Percentiles rank a stretch among this genome's conserved stretches.
These are phyloP conservation scores for Mylabris phalerata DNA, from an alignment of 1,140 invertebrate species.

Conservation along the genomic window DNA sequence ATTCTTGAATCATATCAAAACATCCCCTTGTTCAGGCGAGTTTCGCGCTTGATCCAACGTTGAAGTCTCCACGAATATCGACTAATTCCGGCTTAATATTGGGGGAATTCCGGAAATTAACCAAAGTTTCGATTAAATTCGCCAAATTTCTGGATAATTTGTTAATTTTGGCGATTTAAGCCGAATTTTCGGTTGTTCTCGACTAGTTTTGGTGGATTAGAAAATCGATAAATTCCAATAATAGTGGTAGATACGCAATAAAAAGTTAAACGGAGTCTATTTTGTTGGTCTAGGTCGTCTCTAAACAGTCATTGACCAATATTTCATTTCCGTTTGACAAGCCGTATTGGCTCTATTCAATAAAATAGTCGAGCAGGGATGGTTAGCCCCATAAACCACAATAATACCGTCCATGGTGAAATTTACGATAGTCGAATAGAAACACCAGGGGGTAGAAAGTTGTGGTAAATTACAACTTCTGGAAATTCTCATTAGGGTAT, in stretches of 20 bases:
- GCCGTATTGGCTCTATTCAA: not conserved
- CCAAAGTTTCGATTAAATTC: too few species aligned
- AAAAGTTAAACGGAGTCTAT: not conserved
- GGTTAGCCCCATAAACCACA: constrained; percentile 26
- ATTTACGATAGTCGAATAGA: constrained; percentile 11
- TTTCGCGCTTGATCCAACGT: constrained; percentile 10
- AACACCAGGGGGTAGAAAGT: constrained; percentile 19
- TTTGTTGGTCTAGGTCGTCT: not conserved
- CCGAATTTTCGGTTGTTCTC: too few species aligned
- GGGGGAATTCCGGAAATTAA: not conserved
- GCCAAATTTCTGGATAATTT: too few species aligned
- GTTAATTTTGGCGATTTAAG: too few species aligned
- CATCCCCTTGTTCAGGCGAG: not conserved
- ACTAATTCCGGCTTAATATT: not conserved
- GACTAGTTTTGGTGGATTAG: too few species aligned
- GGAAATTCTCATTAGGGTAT: not conserved
- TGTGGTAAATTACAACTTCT: not conserved
- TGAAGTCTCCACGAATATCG: constrained; percentile 13
- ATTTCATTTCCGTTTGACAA: not conserved
- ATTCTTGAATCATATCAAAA: not conserved
- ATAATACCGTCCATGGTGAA: constrained; percentile 8
- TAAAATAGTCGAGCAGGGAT: constrained; percentile 11
- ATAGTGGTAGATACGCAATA: not conserved
- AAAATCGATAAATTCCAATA: not conserved
- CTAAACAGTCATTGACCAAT: not conserved